Base-by-base conservation (phyloP, 2,888 invertebrate genomes). In the Tuberolachnus salignus region DNA sequence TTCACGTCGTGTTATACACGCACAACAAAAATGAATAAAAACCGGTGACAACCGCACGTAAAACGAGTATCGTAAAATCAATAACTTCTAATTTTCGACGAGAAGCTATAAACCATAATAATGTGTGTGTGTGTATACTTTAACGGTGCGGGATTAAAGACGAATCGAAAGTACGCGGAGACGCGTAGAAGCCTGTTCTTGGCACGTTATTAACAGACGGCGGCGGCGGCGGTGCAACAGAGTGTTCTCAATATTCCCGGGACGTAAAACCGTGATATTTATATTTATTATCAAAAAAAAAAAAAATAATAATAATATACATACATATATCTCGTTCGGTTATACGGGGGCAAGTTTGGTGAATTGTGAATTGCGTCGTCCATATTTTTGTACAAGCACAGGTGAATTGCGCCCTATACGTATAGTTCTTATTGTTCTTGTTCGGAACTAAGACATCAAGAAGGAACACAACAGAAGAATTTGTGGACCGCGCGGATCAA, bases 151-250 rank as follows among this genome's bases (percentile, higher is more conserved):
- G 72, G 72, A 61, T 61, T 72, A 61, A 61, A 72, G 61, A 61
- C 72, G 61, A 72, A 72, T 72, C 59, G 61, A 72, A 49, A 34
- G 49, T 26, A 72, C 61, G 19, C 34, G 14, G n/a, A n/a, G 26
- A 59, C 9, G 71, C 23, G 44, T 26, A 66, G 23, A 23, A 57
- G 44, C 49, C 61, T 72, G 72, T 49, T 61, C 59, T 72, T 72
- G 72, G 61, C 72, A 72, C 72, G 72, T 61, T 72, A 72, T 72
- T 72, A 61, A 72, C 61, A 34, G 46, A 23, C 14, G 26, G 14
- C 14, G 55, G 34, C 14, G 55, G 34, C 23, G 16, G 26, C 13
- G 23, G 26, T 34, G 26, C 59, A n/a, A 34, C 19, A 16, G 26
- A 16, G 23, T 9, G 21, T 9, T 16, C 16, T 42, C 21, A 19